These are phyloP conservation scores for Lycophotia porphyrea DNA, from an alignment of 2,888 invertebrate species.

Conservation along the genomic window DNA sequence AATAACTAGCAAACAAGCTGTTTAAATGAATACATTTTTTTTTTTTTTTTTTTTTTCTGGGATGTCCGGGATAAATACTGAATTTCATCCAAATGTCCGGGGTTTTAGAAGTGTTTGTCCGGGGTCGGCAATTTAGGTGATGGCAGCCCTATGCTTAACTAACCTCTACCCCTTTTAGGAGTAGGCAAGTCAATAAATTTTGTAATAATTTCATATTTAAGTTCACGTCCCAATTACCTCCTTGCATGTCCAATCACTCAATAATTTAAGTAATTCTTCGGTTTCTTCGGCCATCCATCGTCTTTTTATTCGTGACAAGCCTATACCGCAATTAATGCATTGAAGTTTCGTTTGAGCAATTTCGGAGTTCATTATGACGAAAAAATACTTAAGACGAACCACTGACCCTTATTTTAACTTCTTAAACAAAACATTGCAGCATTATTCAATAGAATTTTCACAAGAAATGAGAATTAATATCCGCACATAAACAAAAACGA, in stretches of 20 bases:
- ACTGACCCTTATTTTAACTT: slow-evolving; percentile 1
- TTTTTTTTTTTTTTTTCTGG: too few species aligned
- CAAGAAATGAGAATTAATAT: not conserved
- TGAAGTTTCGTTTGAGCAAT: not conserved
- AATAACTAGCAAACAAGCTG: too few species aligned
- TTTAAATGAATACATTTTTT: too few species aligned
- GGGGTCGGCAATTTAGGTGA: too few species aligned
- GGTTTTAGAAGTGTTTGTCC: too few species aligned
- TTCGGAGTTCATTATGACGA: slow-evolving; percentile 11
- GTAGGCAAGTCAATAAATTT: too few species aligned
- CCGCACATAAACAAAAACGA: slow-evolving; percentile 1
- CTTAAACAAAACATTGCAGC: not conserved
- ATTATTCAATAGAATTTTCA: not conserved
- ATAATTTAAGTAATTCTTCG: slow-evolving; percentile 25
- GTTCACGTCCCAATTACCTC: slow-evolving; percentile 17
- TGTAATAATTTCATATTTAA: not conserved
- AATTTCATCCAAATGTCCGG: too few species aligned
- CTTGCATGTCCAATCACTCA: slow-evolving; percentile 35
- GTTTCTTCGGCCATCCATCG: slow-evolving; percentile 25
- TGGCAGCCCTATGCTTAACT: too few species aligned
- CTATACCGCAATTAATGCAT: slow-evolving; percentile 35
- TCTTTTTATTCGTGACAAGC: not conserved
- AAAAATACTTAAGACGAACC: too few species aligned
- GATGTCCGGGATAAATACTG: too few species aligned
- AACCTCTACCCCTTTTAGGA: too few species aligned